Evolutionary conservation across 2,113 vertebrate genomes (phyloP).

Genomic region (Fulmarus glacialis): DNA sequence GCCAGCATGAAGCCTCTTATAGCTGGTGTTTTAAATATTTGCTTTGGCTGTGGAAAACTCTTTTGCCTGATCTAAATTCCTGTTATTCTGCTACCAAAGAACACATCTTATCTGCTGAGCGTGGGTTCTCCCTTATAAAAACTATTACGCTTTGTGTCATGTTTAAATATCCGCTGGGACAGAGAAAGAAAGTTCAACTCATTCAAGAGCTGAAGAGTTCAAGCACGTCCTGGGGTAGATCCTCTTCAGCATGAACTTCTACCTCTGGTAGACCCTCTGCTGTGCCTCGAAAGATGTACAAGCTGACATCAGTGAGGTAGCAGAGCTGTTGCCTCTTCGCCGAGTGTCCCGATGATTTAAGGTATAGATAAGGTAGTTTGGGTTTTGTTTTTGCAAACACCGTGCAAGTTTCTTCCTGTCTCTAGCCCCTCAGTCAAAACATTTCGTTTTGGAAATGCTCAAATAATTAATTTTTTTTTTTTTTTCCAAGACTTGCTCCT

Average conservation of each 20-base stretch:
- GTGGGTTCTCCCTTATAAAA: neutral
- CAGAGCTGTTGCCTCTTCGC: neutral
- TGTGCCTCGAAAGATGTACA: neutral
- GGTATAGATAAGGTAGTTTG: neutral
- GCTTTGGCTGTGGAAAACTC: neutral
- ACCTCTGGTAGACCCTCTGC: neutral
- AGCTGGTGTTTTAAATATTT: neutral
- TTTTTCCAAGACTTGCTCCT: neutral
- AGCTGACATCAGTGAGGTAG: neutral
- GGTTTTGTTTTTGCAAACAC: neutral
- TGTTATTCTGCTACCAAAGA: neutral
- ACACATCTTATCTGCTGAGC: neutral
- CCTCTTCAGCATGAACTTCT: neutral
- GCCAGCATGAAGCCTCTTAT: neutral
- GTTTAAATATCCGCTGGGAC: neutral
- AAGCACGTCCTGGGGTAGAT: neutral
- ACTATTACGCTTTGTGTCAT: neutral
- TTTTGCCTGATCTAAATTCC: neutral
- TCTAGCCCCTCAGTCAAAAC: neutral
- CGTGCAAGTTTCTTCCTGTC: neutral
- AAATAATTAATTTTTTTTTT: neutral
- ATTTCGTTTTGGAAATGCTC: neutral
- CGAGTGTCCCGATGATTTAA: neutral
- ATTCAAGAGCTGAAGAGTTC: neutral
- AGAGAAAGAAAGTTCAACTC: neutral